Evolutionary conservation across 2,888 invertebrate genomes (phyloP).

Genomic region (Troides helena): DNA sequence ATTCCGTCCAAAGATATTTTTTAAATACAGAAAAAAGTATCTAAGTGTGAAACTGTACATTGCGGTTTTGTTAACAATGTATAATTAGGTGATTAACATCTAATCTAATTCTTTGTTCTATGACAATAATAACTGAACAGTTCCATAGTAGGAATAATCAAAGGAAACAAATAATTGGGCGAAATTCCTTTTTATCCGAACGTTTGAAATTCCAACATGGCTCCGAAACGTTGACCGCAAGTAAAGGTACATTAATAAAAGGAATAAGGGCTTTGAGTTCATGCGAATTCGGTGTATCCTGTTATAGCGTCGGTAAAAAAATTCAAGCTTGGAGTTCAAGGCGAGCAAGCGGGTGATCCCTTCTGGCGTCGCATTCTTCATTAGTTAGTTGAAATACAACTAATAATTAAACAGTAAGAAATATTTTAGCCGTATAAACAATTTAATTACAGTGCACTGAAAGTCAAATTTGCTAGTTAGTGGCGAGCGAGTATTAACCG

Average conservation of each 20-base stretch:
- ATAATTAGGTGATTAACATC: too few relatives aligned
- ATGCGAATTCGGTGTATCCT: slow-evolving; percentile 58
- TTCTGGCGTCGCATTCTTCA: slow-evolving; percentile 37
- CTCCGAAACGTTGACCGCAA: slow-evolving; percentile 47
- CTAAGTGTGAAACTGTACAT: too few relatives aligned
- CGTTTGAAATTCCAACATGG: slow-evolving; percentile 36
- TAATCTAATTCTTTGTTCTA: too few relatives aligned
- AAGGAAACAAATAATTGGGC: background rate
- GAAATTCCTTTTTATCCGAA: background rate
- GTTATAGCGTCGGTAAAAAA: slow-evolving; percentile 72
- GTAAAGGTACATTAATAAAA: slow-evolving; percentile 66
- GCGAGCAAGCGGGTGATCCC: slow-evolving; percentile 72
- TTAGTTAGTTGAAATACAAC: slow-evolving; percentile 36
- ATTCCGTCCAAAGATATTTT: too few relatives aligned
- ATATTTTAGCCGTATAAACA: background rate
- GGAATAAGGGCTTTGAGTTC: slow-evolving; percentile 56
- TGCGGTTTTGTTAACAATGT: too few relatives aligned
- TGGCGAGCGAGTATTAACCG: too few relatives aligned
- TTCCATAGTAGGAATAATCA: too few relatives aligned
- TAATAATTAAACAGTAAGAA: slow-evolving; percentile 36
- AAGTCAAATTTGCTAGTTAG: too few relatives aligned
- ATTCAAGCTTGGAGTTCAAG: slow-evolving; percentile 75
- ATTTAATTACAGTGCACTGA: background rate
- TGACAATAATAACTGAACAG: too few relatives aligned
- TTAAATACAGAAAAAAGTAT: too few relatives aligned